Evolutionary conservation across 2,888 invertebrate species (phyloP).

Genomic region (Geophilus truncorum): DNA sequence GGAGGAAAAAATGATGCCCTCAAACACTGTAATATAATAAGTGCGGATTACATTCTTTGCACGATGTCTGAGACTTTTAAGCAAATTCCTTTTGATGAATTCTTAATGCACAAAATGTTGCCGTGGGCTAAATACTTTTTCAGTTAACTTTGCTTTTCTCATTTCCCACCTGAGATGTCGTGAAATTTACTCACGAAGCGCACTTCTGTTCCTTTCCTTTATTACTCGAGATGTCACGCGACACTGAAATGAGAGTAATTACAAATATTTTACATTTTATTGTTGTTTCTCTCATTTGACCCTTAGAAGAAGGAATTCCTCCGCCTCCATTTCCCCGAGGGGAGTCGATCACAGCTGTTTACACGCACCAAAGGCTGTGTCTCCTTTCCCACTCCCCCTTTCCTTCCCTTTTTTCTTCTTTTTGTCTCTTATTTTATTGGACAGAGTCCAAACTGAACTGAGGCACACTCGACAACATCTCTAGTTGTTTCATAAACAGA

Average conservation of each 20-base stretch:
- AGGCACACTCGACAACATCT: slow-evolving; percentile 21
- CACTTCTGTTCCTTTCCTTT: not conserved
- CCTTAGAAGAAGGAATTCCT: not conserved
- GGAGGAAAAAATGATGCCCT: no score
- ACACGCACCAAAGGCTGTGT: slow-evolving; percentile 17
- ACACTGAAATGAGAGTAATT: not conserved
- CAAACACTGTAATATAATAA: no score
- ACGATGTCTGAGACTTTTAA: no score
- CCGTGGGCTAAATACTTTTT: no score
- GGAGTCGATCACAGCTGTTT: slow-evolving; percentile 27
- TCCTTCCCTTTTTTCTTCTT: not conserved
- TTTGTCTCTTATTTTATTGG: not conserved
- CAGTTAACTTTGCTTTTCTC: no score
- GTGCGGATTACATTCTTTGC: no score
- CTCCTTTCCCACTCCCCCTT: not conserved
- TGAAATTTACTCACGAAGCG: not conserved
- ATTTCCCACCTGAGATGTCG: not conserved
- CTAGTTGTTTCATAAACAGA: slow-evolving; percentile 27
- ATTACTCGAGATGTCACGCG: not conserved
- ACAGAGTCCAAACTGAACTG: slow-evolving; percentile 11
- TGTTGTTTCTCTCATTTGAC: not conserved
- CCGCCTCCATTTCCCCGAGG: slow-evolving; percentile 20
- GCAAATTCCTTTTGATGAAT: no score
- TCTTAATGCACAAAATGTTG: no score
- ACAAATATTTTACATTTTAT: slow-evolving; percentile 20